These are phyloP conservation scores for Leucoptera coffeella DNA, from an alignment of 2,888 invertebrate species.

Conservation along the genomic window DNA sequence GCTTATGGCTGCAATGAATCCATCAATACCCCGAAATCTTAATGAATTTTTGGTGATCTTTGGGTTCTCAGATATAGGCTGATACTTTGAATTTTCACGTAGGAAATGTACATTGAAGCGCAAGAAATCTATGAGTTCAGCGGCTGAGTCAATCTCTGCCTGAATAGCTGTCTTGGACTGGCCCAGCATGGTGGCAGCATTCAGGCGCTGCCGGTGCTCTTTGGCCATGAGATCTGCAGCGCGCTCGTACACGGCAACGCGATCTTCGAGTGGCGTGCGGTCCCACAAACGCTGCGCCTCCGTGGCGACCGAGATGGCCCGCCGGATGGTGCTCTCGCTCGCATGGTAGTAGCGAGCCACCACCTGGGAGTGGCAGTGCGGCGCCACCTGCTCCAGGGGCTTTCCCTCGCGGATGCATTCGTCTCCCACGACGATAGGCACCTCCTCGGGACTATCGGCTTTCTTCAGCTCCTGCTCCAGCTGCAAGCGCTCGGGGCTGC, in stretches of 20 bases:
- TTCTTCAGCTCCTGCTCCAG: constrained; percentile 66
- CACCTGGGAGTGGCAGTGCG: constrained; percentile 82
- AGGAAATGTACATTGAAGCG: constrained; percentile 76
- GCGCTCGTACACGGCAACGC: constrained; percentile 74
- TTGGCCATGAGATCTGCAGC: constrained; percentile 90
- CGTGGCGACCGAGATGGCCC: constrained; percentile 77
- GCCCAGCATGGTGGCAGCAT: constrained; percentile 96
- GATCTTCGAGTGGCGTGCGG: constrained; percentile 70
- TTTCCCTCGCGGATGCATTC: constrained; percentile 73
- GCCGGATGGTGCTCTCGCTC: constrained; percentile 70
- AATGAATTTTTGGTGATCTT: constrained; percentile 75
- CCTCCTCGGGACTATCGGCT: constrained; percentile 65
- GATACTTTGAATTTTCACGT: constrained; percentile 81
- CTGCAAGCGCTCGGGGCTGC: constrained; percentile 72
- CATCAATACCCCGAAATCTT: constrained; percentile 89
- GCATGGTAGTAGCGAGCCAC: constrained; percentile 93
- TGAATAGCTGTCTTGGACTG: constrained; percentile 94
- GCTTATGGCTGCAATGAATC: constrained; percentile 94
- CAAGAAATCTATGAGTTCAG: constrained; percentile 94
- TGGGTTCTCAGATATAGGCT: constrained; percentile 80
- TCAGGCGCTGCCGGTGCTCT: constrained; percentile 80
- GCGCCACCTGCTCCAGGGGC: constrained; percentile 77
- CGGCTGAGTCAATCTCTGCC: constrained; percentile 95
- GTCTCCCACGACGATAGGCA: constrained; percentile 96
- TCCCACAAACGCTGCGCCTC: constrained; percentile 88